Base-by-base conservation (phyloP, 2,888 invertebrate genomes). In the Adelphocoris suturalis region DNA sequence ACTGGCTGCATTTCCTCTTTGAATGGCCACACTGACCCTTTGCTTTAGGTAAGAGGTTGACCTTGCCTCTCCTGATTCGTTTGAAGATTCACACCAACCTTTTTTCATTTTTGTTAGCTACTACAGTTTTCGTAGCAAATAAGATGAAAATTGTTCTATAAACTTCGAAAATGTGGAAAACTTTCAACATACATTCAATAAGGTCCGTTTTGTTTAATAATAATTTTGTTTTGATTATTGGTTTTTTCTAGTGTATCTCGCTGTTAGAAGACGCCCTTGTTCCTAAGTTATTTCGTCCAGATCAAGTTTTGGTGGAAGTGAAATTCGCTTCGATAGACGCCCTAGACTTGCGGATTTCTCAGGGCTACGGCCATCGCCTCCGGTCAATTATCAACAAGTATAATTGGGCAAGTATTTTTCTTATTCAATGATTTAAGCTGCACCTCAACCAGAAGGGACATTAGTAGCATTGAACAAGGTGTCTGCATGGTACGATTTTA, bases 221-320 rank as follows among this genome's bases (percentile, higher is more conserved):
- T 84, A 27, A 76, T 27, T 7, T 16, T 37, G 76, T 37, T 76
- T 76, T 76, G 76, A 28, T 37, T 37, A 4, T 16, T 28, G 28
- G 19, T 48, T 23, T 52, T 81, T 90, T 87, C 52, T 91, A 95
- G 95, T 94, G 94, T 81, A 94, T 95, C 76, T 93, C 94, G 76
- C 92, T 94, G 91, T 93, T 94, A 89, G 95, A 95, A 91, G 93
- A 93, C 91, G 91, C 93, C 16, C 92, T 92, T 27, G 94, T 95
- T 90, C 95, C 95, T 27, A 93, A 93, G 75, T 93, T 95, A 80
- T 93, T 94, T 91, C 93, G 93, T 55, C 93, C 94, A 0, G 94
- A 95, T 92, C 95, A 95, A 90, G 93, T 96, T 82, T 92, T 96
- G 89, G 94, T 96, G 68, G 94, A 95, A 93, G 95, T 96, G 1